phyloP scores from a whole-genome alignment of 2,888 invertebrate species.

The Callimorpha dominula region DNA sequence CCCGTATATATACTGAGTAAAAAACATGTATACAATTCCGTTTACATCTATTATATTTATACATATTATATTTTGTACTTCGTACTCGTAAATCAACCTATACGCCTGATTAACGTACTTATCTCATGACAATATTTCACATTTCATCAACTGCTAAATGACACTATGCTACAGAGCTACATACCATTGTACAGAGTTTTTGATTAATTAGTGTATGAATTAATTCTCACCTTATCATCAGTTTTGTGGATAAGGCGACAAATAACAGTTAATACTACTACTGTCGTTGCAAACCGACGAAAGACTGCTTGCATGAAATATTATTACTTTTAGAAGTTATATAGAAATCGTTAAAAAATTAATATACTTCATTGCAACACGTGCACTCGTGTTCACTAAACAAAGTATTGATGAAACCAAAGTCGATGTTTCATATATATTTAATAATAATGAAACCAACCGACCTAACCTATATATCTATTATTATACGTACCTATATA shows the following conservation, averaged over 20 bases:
- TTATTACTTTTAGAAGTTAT: constrained; percentile 57
- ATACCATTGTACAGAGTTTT: not conserved
- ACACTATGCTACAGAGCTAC: not conserved
- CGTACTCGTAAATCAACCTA: not conserved
- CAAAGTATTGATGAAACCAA: constrained; percentile 43
- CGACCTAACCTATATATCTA: constrained; percentile 42
- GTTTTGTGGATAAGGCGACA: constrained; percentile 30
- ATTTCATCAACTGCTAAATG: constrained; percentile 3
- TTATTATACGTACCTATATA: constrained; percentile 11
- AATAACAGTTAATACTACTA: constrained; percentile 31
- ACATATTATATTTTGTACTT: constrained; percentile 12
- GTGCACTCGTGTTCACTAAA: constrained; percentile 44
- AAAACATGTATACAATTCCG: constrained; percentile 15
- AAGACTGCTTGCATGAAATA: constrained; percentile 74
- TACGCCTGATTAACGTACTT: not conserved
- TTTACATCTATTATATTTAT: constrained; percentile 1
- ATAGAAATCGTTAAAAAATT: constrained; percentile 51
- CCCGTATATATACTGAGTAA: constrained; percentile 30
- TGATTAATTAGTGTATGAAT: not conserved
- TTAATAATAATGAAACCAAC: constrained; percentile 46
- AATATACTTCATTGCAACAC: constrained; percentile 36
- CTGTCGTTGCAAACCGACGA: constrained; percentile 55
- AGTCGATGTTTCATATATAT: constrained; percentile 41
- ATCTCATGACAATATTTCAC: not conserved
- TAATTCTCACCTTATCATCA: constrained; percentile 24